A percentile compares a stretch with the other conserved stretches of the same genome.
Evolutionary conservation across 2,113 vertebrate genomes (phyloP).

Genomic region (Gobiocypris rarus): DNA sequence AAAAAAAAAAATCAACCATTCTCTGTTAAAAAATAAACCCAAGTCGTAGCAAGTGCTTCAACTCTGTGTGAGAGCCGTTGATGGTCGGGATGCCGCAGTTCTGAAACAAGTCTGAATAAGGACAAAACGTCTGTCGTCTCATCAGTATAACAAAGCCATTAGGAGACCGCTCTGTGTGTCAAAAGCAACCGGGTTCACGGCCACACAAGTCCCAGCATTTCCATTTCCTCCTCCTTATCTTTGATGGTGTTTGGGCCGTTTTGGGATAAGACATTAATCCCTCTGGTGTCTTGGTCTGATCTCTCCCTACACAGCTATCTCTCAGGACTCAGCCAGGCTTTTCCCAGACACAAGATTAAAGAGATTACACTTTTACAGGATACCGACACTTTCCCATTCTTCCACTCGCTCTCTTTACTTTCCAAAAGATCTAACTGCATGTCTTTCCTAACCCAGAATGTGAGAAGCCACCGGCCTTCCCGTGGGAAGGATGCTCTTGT

Average conservation of each 20-base stretch:
- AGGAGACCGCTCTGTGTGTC: constrained; percentile 28
- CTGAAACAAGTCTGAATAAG: neutral
- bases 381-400: neutral
- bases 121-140: constrained; percentile 32
- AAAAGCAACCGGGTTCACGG: constrained; percentile 8
- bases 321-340: constrained; percentile 29
- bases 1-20: neutral
- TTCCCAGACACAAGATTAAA: constrained; percentile 52
- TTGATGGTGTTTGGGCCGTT: constrained; percentile 40
- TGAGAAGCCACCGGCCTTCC: neutral
- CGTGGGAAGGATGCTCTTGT: neutral
- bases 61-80: neutral
- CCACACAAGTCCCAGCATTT: neutral
- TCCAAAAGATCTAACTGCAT: neutral
- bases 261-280: constrained; percentile 41
- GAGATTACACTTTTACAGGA: constrained; percentile 51
- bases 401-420: neutral
- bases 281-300: constrained; percentile 45
- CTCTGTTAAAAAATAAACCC: too few relatives aligned
- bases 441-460: constrained; percentile 7
- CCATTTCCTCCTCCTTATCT: constrained; percentile 42
- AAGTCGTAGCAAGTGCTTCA: neutral
- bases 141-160: constrained; percentile 41
- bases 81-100: neutral
- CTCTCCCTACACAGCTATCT: constrained; percentile 36